These are phyloP conservation scores for Tinea semifulvella DNA, from an alignment of 2,888 invertebrate genomes.

Conservation along the genomic window DNA sequence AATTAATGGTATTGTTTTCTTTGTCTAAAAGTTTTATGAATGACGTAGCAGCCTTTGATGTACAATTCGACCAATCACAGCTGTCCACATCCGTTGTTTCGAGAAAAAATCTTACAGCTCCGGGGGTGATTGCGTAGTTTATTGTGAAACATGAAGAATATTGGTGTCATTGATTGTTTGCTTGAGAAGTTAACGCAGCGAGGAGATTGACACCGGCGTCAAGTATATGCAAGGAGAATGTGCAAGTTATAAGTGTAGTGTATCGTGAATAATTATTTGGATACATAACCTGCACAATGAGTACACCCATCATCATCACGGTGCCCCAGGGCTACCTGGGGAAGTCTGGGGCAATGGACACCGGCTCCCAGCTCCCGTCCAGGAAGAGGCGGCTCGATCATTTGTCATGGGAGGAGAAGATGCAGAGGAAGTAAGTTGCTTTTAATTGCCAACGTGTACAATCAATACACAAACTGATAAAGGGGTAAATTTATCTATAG, in stretches of 20 bases:
- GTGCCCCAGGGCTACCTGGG: conserved; percentile 57
- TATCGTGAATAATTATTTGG: neutral
- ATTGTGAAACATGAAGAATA: conserved; percentile 8
- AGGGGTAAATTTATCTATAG: too few relatives aligned
- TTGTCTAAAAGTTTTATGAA: neutral
- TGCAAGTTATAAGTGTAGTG: neutral
- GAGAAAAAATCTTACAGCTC: neutral
- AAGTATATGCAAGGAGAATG: neutral
- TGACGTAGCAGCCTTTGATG: neutral
- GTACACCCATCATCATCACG: conserved; percentile 60
- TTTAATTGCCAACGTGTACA: neutral
- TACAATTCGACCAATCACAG: neutral
- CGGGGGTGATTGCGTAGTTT: conserved; percentile 5
- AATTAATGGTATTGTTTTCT: neutral
- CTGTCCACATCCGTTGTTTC: neutral
- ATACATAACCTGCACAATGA: conserved; percentile 31
- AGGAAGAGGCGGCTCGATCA: conserved; percentile 83
- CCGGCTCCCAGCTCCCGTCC: conserved; percentile 36
- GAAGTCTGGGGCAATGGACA: conserved; percentile 39
- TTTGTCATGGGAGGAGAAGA: conserved; percentile 85
- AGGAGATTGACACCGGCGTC: conserved; percentile 3
- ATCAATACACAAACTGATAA: too few relatives aligned
- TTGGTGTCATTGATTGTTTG: neutral
- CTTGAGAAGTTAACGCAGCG: neutral
- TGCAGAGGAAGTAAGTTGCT: conserved; percentile 80